Evolutionary conservation across 35 echinoderm and acorn worm species (phyloP).

Genomic region (Holothuria glaberrima): DNA sequence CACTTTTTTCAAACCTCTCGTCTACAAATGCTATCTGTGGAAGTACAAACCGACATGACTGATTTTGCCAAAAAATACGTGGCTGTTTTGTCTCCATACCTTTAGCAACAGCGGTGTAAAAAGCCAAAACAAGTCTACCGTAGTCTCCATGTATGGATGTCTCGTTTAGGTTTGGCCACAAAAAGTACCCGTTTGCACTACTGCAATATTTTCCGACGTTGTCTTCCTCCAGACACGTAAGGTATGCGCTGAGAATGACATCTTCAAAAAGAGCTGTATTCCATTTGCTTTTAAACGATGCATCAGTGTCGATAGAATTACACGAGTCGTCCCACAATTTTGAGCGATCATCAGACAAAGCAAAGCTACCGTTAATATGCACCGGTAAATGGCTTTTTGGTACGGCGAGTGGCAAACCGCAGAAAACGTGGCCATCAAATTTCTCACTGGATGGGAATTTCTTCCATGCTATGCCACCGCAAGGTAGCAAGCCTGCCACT

Average conservation of each 20-base stretch:
- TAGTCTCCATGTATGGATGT: slow-evolving; percentile 26
- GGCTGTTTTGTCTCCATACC: neutral
- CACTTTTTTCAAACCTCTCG: neutral
- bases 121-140: slow-evolving; percentile 6
- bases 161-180: slow-evolving; percentile 30
- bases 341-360: slow-evolving; percentile 56
- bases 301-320: neutral
- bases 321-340: slow-evolving; percentile 27
- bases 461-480: slow-evolving; percentile 63
- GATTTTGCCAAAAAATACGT: neutral
- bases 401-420: slow-evolving; percentile 74
- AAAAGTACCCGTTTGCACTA: neutral
- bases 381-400: slow-evolving; percentile 67
- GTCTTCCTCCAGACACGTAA: slow-evolving; percentile 37
- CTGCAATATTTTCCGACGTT: neutral
- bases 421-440: slow-evolving; percentile 52
- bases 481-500: slow-evolving; percentile 48
- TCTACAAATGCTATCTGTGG: neutral
- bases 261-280: slow-evolving; percentile 61
- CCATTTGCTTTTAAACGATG: slow-evolving; percentile 51
- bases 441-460: neutral
- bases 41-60: neutral
- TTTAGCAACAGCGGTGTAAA: neutral
- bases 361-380: slow-evolving; percentile 84
- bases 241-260: slow-evolving; percentile 60